Base-by-base conservation (phyloP, 2,113 vertebrate species). In the Pelobates fuscus region DNA sequence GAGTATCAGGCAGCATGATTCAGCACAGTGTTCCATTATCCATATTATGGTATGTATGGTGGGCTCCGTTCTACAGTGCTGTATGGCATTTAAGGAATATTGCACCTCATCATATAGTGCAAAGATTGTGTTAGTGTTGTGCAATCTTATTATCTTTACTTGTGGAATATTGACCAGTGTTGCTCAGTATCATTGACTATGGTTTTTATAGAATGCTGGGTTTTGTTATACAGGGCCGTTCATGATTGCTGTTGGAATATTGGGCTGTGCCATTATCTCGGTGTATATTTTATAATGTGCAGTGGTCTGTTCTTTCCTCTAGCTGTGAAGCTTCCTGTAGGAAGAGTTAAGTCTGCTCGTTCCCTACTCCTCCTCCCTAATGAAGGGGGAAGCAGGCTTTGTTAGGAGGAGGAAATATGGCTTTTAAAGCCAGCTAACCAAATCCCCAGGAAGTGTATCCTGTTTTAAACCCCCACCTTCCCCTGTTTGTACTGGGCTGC, bases 371-470 rank as follows among this genome's bases (percentile, higher is more conserved):
- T 30, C 41, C 57, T 37, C 81, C 70, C 70, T 75, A 7, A 37
- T 72, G 61, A 54, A 67, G n/a, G 32, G 5, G 44, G 70, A 21
- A 21, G 14, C 23, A 12, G 17, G n/a, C 30, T 71, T 44, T 71
- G 32, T 32, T 49, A 32, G 49, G 70, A 24, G 21, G 11, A 76
- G 55, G 72, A 67, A 68, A 66, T 49, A 4, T 29, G 64, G 29
- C 24, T 63, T 72, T 60, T 64, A 2, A 60, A 41, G 59, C 70
- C 59, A 23, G 12, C 26, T 59, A 60, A 55, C 20, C 25, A 46
- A 44, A 61, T 61, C 65, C 62, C 73, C 55, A 68, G 73, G 73
- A 77, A 77, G 64, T 61, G 21, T 61, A 77, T 77, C 73, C 73
- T 77, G 73, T 68, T 61, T 68, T 18, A 65, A 41, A 60, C 73